These are phyloP conservation scores for Semicossyphus pulcher DNA, from an alignment of 2,113 vertebrate species.

Conservation along the genomic window DNA sequence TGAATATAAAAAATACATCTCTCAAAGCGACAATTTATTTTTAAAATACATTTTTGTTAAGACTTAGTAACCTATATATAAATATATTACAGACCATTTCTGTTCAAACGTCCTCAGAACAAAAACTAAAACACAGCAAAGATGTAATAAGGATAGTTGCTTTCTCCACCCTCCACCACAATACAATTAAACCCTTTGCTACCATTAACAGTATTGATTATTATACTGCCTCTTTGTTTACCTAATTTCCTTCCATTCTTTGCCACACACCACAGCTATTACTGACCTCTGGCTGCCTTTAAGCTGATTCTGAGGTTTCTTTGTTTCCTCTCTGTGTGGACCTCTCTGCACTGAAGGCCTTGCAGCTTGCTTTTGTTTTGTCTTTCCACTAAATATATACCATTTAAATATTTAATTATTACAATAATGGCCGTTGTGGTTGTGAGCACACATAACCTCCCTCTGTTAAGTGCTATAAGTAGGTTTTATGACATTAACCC, in stretches of 20 bases:
- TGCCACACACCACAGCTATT: conserved; percentile 1
- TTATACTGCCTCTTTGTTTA: neutral
- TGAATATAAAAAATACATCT: too few relatives aligned
- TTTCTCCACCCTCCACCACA: neutral
- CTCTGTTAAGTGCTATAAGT: conserved; percentile 52
- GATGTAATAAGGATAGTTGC: neutral
- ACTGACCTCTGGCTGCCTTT: conserved; percentile 3
- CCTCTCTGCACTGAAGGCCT: conserved; percentile 18
- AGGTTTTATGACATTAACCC: conserved; percentile 30
- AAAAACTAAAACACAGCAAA: neutral
- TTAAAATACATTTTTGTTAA: too few relatives aligned
- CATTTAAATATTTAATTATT: conserved; percentile 62
- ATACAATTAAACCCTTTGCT: neutral
- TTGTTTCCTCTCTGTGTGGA: neutral
- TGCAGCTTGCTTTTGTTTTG: conserved; percentile 22
- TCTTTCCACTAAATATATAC: conserved; percentile 50
- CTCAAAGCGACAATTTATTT: too few relatives aligned
- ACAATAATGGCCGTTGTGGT: conserved; percentile 56
- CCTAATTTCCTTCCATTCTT: neutral
- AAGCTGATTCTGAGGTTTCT: conserved; percentile 4
- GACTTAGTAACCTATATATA: too few relatives aligned
- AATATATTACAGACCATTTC: too few relatives aligned
- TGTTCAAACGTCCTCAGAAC: too few relatives aligned
- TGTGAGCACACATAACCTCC: conserved; percentile 22
- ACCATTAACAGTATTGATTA: neutral